Conservation (phyloP, 2,113 vertebrate genomes). For the Psammodynastes pulverulentus region DNA sequence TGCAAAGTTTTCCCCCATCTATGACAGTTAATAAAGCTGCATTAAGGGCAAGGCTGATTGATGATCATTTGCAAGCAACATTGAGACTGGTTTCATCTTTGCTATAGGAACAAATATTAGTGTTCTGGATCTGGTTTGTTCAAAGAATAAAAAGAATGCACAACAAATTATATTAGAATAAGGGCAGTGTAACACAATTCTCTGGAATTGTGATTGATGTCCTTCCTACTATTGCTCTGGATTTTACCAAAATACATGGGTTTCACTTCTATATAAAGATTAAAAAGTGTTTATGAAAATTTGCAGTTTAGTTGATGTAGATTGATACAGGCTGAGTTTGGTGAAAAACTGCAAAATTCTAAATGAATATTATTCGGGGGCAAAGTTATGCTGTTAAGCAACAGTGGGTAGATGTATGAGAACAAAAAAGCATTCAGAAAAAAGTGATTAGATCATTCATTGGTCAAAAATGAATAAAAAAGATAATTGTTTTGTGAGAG, state of each 20-base stretch:
- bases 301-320: background rate
- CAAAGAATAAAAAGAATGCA: background rate
- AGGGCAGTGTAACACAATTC: background rate
- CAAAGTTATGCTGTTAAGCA: background rate
- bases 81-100: background rate
- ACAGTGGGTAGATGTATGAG: background rate
- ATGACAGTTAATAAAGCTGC: background rate
- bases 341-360: background rate
- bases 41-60: background rate
- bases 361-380: background rate
- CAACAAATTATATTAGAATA: background rate
- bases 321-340: background rate
- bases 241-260: background rate
- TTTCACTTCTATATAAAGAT: background rate
- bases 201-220: background rate
- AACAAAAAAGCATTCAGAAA: background rate
- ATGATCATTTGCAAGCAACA: background rate
- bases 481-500: background rate
- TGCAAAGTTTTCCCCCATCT: background rate
- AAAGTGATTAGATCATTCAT: background rate
- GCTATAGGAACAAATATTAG: background rate
- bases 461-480: background rate
- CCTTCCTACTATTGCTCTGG: background rate
- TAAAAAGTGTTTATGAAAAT: background rate
- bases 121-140: background rate